phyloP scores from a whole-genome alignment of 2,797 vertebrate species.

The Eutrigla gurnardus region DNA sequence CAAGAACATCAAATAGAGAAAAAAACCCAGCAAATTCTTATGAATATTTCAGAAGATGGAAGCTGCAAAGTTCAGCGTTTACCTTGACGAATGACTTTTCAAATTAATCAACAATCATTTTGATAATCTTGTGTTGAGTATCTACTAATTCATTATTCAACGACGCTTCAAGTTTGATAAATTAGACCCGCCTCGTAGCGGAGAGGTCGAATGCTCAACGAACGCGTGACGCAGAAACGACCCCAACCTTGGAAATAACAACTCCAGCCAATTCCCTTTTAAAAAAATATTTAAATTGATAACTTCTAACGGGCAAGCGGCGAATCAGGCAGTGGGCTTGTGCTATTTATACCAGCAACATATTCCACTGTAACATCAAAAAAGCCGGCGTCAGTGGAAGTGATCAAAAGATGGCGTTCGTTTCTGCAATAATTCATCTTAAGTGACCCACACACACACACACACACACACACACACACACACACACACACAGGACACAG shows the following conservation, averaged over 20 bases:
- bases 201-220: background rate
- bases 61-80: background rate
- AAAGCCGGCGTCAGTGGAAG: slow-evolving; percentile 25
- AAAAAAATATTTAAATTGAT: slow-evolving; percentile 18
- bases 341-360: slow-evolving; percentile 43
- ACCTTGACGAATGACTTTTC: background rate
- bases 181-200: background rate
- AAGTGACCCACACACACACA: slow-evolving; percentile 11
- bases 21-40: background rate
- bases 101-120: background rate
- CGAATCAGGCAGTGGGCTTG: slow-evolving; percentile 18
- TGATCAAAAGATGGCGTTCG: slow-evolving; percentile 51
- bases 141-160: background rate
- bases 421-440: slow-evolving; percentile 45
- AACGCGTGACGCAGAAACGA: background rate
- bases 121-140: background rate
- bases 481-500: slow-evolving; percentile 9
- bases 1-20: background rate
- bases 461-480: background rate
- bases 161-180: background rate
- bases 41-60: background rate
- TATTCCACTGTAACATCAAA: slow-evolving; percentile 51
- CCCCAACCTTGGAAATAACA: background rate
- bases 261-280: slow-evolving; percentile 12
- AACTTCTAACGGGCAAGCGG: slow-evolving; percentile 27